A percentile compares a stretch with the other conserved stretches of the same genome.
Evolutionary conservation across 2,113 vertebrate genomes (phyloP).

Genomic region (Malurus alboscapulatus): DNA sequence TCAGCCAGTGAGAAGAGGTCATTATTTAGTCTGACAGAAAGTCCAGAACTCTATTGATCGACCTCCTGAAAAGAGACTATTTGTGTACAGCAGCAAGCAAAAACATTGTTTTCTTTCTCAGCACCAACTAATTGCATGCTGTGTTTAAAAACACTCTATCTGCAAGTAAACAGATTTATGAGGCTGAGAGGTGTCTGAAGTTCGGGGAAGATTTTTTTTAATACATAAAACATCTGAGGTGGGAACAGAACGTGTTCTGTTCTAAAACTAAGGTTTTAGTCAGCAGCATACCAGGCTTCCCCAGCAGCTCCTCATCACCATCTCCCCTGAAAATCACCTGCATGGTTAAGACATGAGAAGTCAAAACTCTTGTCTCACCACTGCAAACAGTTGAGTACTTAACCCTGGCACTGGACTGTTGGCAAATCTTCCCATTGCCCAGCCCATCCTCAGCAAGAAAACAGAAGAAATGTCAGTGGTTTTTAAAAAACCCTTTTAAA

Average conservation of each 20-base stretch:
- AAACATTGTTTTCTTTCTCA: conserved; percentile 6
- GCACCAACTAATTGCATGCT: neutral
- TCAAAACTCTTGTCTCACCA: neutral
- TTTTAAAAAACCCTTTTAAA: neutral
- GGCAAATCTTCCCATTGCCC: neutral
- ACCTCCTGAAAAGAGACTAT: neutral
- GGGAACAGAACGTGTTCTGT: neutral
- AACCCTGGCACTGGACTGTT: neutral
- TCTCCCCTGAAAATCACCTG: neutral
- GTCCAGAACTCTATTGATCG: neutral
- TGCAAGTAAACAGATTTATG: neutral
- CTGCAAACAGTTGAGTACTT: neutral
- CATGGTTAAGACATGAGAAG: neutral
- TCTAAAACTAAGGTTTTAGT: neutral
- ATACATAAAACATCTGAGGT: neutral
- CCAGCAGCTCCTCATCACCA: neutral
- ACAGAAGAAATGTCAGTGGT: neutral
- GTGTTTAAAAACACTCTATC: neutral
- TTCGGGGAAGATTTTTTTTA: neutral
- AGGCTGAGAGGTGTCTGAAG: neutral
- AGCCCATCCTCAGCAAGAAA: neutral
- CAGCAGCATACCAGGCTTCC: neutral
- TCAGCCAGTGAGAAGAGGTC: neutral
- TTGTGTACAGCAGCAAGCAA: neutral
- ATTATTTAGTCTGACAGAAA: conserved; percentile 27